Evolutionary conservation across 2,113 vertebrate species (phyloP).

Genomic region (Solea solea): DNA sequence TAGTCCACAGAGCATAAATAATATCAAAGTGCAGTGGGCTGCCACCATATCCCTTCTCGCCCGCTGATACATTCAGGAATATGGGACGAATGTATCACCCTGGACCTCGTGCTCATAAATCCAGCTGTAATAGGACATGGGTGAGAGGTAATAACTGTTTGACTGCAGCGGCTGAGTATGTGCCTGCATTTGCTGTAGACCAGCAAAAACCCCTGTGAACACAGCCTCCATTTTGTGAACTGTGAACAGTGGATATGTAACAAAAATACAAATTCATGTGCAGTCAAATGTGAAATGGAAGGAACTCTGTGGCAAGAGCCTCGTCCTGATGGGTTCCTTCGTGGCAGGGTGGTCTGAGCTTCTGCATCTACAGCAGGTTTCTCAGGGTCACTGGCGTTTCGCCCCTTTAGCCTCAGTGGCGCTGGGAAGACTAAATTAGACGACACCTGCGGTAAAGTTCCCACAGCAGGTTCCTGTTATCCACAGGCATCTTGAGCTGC

Average conservation of each 20-base stretch:
- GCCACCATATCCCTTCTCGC: conserved; percentile 17
- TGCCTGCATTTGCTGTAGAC: conserved; percentile 15
- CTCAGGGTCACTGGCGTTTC: too few species aligned
- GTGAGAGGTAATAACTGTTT: conserved; percentile 49
- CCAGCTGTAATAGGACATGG: conserved; percentile 55
- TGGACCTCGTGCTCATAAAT: conserved; percentile 46
- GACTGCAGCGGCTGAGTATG: conserved; percentile 33
- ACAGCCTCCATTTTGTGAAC: conserved; percentile 33
- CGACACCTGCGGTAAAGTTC: too few species aligned
- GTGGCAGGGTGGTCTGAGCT: too few species aligned
- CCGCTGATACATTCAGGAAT: conserved; percentile 47
- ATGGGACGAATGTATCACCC: conserved; percentile 58
- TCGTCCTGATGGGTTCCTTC: too few species aligned
- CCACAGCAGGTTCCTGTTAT: too few species aligned
- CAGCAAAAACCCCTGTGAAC: conserved; percentile 11
- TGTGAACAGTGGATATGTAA: background rate
- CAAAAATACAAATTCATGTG: background rate
- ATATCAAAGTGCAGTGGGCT: conserved; percentile 22
- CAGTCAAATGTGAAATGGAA: background rate
- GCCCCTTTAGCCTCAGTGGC: too few species aligned
- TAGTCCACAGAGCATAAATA: conserved; percentile 27
- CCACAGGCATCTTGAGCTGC: too few species aligned
- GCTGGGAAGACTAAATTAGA: too few species aligned
- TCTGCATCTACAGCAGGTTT: too few species aligned
- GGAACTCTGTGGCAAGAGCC: too few species aligned